Conservation (phyloP, 2,113 vertebrate genomes). For the Gymnocephalus cernua region DNA sequence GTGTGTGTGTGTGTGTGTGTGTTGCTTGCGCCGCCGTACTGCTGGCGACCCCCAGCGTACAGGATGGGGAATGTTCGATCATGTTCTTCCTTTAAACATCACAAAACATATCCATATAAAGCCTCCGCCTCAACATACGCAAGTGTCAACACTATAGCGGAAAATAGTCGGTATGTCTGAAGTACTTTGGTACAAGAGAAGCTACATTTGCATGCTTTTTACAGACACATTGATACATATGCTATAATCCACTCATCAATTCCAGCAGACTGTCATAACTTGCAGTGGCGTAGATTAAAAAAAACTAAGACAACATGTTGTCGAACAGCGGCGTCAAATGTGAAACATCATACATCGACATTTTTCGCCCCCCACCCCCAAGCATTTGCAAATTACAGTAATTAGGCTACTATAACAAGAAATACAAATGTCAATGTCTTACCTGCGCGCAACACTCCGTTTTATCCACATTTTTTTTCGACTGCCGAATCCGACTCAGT, state of each 20-base stretch:
- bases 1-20: conserved; percentile 1
- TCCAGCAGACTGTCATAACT: conserved; percentile 63
- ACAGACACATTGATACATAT: background rate
- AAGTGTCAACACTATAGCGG: background rate
- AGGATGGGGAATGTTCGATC: conserved; percentile 19
- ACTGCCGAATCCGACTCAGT: conserved; percentile 81
- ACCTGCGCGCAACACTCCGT: conserved; percentile 85
- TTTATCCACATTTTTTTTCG: conserved; percentile 86
- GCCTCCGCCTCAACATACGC: background rate
- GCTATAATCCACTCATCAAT: conserved; percentile 5
- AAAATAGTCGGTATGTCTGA: background rate
- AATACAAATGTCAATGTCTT: conserved; percentile 53
- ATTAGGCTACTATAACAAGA: fast-evolving
- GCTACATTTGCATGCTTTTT: background rate
- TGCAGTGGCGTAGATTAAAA: conserved; percentile 73
- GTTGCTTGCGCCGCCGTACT: conserved; percentile 52
- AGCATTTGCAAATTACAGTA: background rate
- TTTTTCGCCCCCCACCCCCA: fast-evolving
- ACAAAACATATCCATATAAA: conserved; percentile 29
- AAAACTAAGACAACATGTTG: conserved; percentile 31
- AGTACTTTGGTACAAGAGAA: background rate
- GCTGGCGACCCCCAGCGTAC: conserved; percentile 84
- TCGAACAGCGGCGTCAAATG: conserved; percentile 20
- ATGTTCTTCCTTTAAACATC: conserved; percentile 37
- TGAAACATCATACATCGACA: conserved; percentile 9